Base-by-base conservation (phyloP, 2,113 vertebrate genomes). In the Brienomyrus longianalis region DNA sequence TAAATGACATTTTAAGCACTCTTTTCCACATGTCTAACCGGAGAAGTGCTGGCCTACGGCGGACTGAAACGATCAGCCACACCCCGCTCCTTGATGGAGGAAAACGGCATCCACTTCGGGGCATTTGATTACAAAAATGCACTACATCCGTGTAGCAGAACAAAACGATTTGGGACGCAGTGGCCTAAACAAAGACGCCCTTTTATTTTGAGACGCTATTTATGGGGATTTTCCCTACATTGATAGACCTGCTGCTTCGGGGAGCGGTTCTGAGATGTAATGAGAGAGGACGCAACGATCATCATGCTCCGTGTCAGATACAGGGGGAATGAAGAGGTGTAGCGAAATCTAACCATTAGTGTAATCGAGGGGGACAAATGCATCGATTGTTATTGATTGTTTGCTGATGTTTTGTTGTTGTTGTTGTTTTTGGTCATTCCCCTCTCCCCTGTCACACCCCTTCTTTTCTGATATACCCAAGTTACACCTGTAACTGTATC, bases 401-500 rank as follows among this genome's bases (percentile, higher is more conserved):
- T 88, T 88, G 45, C 83, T 48, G 45, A 5, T 84, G 83, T 84
- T 83, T 35, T 80, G 74, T 80, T 39, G 31, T 77, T 77, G 27
- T 66, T n/a, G 23, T 62, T 62, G 83, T 31, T 70, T 90, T 80
- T 62, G 39, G 19, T 48, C 88, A 62, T 83, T 31, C 31, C 23
- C n/a, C n/a, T 86, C 90, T 54, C 59, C 88, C 6, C 90, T 89
- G 93, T 94, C 94, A 94, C 94, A 92, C 93, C 94, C 93, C 54
- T 47, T 91, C 92, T 91, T 90, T 48, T 84, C 17, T n/a, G 83
- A 35, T 27, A 66, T 89, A 85, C 35, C 86, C 91, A 83, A 83
- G 91, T 90, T 91, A 59, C 92, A 95, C 94, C 93, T 95, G 94
- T 92, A 93, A 93, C 93, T 77, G 35, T 91, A 89, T 89, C 89